Percentiles rank a stretch among this genome's conserved stretches.
Evolutionary conservation across 2,113 vertebrate species (phyloP).

Genomic region (Machaerirhynchus nigripectus): DNA sequence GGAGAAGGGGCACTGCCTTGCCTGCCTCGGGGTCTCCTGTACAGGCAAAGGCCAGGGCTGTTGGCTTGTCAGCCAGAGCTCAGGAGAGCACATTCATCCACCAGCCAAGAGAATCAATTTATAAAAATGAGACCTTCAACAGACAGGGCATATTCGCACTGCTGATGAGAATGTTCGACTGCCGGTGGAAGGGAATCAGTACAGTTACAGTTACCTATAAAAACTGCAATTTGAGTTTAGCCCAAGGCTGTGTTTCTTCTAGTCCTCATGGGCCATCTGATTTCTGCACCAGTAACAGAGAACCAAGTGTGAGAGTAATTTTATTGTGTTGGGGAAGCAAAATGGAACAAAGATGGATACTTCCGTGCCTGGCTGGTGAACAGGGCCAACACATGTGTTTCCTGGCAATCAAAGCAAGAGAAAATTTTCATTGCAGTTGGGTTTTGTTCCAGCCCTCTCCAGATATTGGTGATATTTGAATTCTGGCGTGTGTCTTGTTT

Average conservation of each 20-base stretch:
- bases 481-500: background rate
- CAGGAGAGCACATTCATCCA: background rate
- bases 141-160: background rate
- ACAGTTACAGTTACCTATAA: background rate
- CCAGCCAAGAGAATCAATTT: rapidly evolving
- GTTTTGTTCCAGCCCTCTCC: background rate
- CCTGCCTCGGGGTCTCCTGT: background rate
- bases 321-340: background rate
- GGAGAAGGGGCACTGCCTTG: background rate
- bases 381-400: background rate
- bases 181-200: background rate
- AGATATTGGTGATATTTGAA: background rate
- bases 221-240: background rate
- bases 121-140: background rate
- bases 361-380: background rate
- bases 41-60: background rate
- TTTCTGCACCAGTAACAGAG: background rate
- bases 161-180: background rate
- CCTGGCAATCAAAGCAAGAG: background rate
- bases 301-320: background rate
- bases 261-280: background rate
- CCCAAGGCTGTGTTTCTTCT: background rate
- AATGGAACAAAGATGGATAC: background rate
- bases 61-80: background rate
- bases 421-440: background rate